These are phyloP conservation scores for Halictus rubicundus DNA, from an alignment of 1,140 invertebrate species.

Conservation along the genomic window DNA sequence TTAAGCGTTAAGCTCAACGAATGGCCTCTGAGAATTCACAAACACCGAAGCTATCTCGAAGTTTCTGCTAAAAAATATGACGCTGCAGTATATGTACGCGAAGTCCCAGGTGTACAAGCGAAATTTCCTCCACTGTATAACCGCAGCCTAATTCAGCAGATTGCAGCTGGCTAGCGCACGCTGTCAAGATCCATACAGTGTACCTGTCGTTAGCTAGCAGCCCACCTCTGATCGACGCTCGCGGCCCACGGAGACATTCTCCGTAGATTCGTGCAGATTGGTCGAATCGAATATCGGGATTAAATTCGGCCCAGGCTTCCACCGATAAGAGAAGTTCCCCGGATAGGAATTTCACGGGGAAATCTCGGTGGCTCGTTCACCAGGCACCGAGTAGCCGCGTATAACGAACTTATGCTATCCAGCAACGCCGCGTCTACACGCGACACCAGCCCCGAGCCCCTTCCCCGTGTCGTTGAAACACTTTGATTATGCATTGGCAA, in stretches of 20 bases:
- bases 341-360: slow-evolving; percentile 48
- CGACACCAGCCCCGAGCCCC: not conserved
- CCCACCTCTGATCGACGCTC: slow-evolving; percentile 5
- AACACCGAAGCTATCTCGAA: too few species aligned
- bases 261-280: slow-evolving; percentile 61
- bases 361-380: slow-evolving; percentile 33
- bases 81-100: too few species aligned
- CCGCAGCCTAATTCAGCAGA: not conserved
- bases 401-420: slow-evolving; percentile 49
- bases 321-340: slow-evolving; percentile 45
- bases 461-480: slow-evolving; percentile 15
- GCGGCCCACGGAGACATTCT: slow-evolving; percentile 2
- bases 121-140: too few species aligned
- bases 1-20: too few species aligned
- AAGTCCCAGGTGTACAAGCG: too few species aligned
- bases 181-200: too few species aligned
- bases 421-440: slow-evolving; percentile 18
- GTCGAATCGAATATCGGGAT: slow-evolving; percentile 61
- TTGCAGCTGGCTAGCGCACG: too few species aligned
- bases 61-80: too few species aligned
- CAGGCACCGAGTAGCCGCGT: slow-evolving; percentile 4
- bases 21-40: too few species aligned
- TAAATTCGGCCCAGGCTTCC: slow-evolving; percentile 45
- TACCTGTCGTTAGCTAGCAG: not conserved
- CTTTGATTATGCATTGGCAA: slow-evolving; percentile 41